These are phyloP conservation scores for Morone chrysops DNA, from an alignment of 2,113 vertebrate species.

Conservation along the genomic window DNA sequence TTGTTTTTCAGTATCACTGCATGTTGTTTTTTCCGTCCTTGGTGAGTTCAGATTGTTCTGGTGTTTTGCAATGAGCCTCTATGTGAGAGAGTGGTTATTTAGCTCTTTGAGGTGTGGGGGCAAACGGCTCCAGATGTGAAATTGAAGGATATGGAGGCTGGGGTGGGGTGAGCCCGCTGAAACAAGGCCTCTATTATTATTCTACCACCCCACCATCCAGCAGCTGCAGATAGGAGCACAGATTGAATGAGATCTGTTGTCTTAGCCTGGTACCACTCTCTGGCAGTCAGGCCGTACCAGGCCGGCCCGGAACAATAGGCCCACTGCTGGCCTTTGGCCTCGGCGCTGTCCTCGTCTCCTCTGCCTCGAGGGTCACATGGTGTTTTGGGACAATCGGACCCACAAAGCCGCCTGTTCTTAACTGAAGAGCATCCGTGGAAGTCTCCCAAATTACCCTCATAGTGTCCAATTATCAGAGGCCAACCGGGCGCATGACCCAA, in stretches of 20 bases:
- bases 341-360: conserved; percentile 63
- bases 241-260: conserved; percentile 81
- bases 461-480: conserved; percentile 50
- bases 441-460: conserved; percentile 64
- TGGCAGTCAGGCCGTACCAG: conserved; percentile 76
- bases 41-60: conserved; percentile 47
- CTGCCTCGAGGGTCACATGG: conserved; percentile 70
- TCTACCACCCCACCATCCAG: conserved; percentile 59
- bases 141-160: conserved; percentile 60
- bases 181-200: conserved; percentile 82
- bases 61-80: conserved; percentile 44
- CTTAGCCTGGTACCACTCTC: conserved; percentile 76
- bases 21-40: conserved; percentile 27
- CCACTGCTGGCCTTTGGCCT: conserved; percentile 68
- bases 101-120: conserved; percentile 72
- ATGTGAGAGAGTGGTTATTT: conserved; percentile 57
- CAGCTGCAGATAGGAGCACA: conserved; percentile 75
- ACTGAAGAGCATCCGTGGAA: conserved; percentile 35
- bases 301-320: conserved; percentile 69
- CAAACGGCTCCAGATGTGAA: conserved; percentile 81
- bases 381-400: conserved; percentile 55
- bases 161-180: conserved; percentile 57
- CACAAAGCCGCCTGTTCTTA: conserved; percentile 49
- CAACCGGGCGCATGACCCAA: conserved; percentile 12
- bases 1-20: conserved; percentile 25